Base-by-base conservation (phyloP, 2,113 vertebrate species). In the Chaetops frenatus region DNA sequence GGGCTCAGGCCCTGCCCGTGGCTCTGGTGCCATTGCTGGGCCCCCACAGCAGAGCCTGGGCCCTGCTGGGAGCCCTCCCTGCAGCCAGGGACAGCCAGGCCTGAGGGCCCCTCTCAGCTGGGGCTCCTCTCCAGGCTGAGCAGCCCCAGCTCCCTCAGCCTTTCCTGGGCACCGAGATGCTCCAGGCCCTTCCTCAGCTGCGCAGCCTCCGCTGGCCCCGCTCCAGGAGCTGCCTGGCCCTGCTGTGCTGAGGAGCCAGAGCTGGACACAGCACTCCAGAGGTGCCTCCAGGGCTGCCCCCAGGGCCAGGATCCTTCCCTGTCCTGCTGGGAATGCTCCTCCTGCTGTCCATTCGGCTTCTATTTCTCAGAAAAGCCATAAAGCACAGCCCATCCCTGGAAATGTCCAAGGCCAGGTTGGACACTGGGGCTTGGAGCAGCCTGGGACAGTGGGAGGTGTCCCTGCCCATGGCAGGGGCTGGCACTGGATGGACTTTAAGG, bases 311-410 rank as follows among this genome's bases (percentile, higher is more conserved):
- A 38, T 13, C 72, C 42, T 56, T 47, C 72, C 54, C 72, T 47
- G 54, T 2, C 72, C 72, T 60, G 56, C 72, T 76, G 72, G 6
- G 4, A 42, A 11, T 33, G 69, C 50, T 71, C 50, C 8, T 29
- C n/a, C n/a, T n/a, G n/a, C n/a, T n/a, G n/a, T n/a, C n/a, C n/a
- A n/a, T n/a, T n/a, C n/a, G n/a, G n/a, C n/a, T n/a, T n/a, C n/a
- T n/a, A n/a, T n/a, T n/a, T n/a, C n/a, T n/a, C n/a, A n/a, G n/a
- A n/a, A n/a, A n/a, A n/a, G n/a, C n/a, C n/a, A n/a, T n/a, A n/a
- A n/a, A n/a, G n/a, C n/a, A n/a, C n/a, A n/a, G n/a, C 67, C 22
- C 10, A 7, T 42, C 36, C 66, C 48, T n/a, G 38, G 27, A 0
- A 54, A 15, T 64, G 69, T 0, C 38, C 81, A 22, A 64, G 23